Conservation (phyloP, 2,888 invertebrate genomes). For the Megamerina dolium region DNA sequence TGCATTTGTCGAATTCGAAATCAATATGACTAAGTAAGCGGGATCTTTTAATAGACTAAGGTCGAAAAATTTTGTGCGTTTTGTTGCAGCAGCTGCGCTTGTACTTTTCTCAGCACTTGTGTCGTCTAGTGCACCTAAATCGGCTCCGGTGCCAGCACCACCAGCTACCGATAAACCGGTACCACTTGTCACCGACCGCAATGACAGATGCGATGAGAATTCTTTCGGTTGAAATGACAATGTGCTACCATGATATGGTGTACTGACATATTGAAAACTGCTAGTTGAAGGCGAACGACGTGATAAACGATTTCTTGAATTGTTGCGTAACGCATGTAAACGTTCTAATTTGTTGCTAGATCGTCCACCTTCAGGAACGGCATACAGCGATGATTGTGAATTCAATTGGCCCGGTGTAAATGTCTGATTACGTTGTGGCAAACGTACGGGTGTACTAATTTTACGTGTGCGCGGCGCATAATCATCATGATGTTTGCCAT, state of each 20-base stretch:
- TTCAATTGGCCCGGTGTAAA: slow-evolving; percentile 54
- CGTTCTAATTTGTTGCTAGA: slow-evolving; percentile 39
- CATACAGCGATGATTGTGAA: slow-evolving; percentile 61
- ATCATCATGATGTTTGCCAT: slow-evolving; percentile 48
- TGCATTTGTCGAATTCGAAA: slow-evolving; percentile 80
- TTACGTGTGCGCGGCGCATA: slow-evolving; percentile 53
- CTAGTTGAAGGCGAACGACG: slow-evolving; percentile 70
- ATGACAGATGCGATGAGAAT: slow-evolving; percentile 70
- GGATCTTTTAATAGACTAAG: slow-evolving; percentile 68
- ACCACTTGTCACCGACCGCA: slow-evolving; percentile 61
- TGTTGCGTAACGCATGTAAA: slow-evolving; percentile 34
- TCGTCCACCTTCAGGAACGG: slow-evolving; percentile 61
- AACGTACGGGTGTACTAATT: slow-evolving; percentile 57
- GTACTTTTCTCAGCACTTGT: slow-evolving; percentile 30
- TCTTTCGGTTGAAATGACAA: slow-evolving; percentile 71
- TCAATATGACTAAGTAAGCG: slow-evolving; percentile 71
- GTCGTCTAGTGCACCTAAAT: slow-evolving; percentile 22
- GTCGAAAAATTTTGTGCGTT: slow-evolving; percentile 63
- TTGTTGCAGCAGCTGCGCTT: slow-evolving; percentile 27
- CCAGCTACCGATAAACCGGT: slow-evolving; percentile 13
- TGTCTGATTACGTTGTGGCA: slow-evolving; percentile 49
- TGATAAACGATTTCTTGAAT: slow-evolving; percentile 52
- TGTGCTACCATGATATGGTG: slow-evolving; percentile 80
- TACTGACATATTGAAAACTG: slow-evolving; percentile 78
- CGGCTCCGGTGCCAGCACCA: slow-evolving; percentile 31